These are phyloP conservation scores for Listronotus oregonensis DNA, from an alignment of 1,140 invertebrate species.

Conservation along the genomic window DNA sequence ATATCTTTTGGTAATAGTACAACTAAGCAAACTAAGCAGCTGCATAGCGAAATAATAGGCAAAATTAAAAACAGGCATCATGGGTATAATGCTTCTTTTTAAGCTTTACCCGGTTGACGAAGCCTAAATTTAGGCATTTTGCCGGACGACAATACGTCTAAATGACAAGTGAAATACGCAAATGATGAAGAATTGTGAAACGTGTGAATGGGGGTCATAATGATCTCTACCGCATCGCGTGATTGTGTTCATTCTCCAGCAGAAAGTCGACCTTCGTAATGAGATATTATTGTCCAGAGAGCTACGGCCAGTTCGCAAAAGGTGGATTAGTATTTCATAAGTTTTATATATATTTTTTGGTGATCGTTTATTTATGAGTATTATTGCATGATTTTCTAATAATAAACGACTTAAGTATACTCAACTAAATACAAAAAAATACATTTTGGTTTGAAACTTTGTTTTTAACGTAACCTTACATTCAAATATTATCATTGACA, in stretches of 20 bases:
- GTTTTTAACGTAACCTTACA: no score
- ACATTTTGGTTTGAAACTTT: no score
- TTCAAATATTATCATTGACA: no score
- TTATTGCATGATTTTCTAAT: no score
- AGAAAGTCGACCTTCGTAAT: slow-evolving; percentile 45
- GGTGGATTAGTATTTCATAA: no score
- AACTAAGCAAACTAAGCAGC: no score
- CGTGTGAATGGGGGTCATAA: slow-evolving; percentile 55
- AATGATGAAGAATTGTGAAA: slow-evolving; percentile 62
- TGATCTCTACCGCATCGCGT: slow-evolving; percentile 51
- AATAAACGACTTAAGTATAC: no score
- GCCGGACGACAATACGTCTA: slow-evolving; percentile 56
- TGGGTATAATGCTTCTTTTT: slow-evolving; percentile 8
- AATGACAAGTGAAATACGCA: slow-evolving; percentile 63
- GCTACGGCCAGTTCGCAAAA: slow-evolving; percentile 5
- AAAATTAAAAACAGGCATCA: slow-evolving; percentile 6
- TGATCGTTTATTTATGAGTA: no score
- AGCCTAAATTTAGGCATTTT: slow-evolving; percentile 27
- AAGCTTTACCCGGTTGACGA: slow-evolving; percentile 4
- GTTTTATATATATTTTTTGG: no score
- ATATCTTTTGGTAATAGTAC: no score
- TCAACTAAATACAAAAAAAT: no score
- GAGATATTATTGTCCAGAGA: slow-evolving; percentile 37
- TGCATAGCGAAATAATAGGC: slow-evolving; percentile 4
- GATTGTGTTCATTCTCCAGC: slow-evolving; percentile 55